Conservation (phyloP, 2,888 invertebrate species). For the Heliothis peltigera region DNA sequence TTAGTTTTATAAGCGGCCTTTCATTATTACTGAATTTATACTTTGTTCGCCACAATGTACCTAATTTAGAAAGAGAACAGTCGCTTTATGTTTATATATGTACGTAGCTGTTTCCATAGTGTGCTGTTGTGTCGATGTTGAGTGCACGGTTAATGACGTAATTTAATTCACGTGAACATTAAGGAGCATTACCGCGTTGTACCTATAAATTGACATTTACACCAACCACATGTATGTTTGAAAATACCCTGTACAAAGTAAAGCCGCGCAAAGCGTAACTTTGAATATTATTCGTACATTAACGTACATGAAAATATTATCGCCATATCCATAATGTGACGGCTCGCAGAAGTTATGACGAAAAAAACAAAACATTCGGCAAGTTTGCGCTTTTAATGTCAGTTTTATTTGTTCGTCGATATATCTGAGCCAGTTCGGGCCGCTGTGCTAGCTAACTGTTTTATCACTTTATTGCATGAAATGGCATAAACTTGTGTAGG, state of each 20-base stretch:
- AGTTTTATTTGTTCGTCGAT: constrained; percentile 87
- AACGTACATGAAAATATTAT: constrained; percentile 66
- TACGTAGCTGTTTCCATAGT: constrained; percentile 11
- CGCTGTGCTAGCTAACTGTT: constrained; percentile 86
- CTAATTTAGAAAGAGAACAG: constrained; percentile 29
- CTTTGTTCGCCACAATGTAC: constrained; percentile 43
- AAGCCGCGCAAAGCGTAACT: constrained; percentile 34
- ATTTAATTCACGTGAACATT: constrained; percentile 37
- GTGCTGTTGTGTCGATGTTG: constrained; percentile 16
- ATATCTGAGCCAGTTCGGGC: constrained; percentile 82
- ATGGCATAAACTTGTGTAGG: constrained; percentile 84
- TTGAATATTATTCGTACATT: constrained; percentile 59
- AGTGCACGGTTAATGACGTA: constrained; percentile 35
- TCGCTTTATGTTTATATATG: constrained; percentile 14
- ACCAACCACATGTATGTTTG: constrained; percentile 1
- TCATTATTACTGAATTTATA: constrained; percentile 64
- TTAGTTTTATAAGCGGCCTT: constrained; percentile 66
- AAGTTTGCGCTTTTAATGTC: constrained; percentile 85
- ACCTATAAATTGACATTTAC: constrained; percentile 35
- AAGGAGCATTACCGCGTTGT: constrained; percentile 26
- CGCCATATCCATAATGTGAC: constrained; percentile 66
- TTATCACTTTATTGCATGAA: constrained; percentile 89
- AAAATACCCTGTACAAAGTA: constrained; percentile 13
- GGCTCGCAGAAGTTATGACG: constrained; percentile 71
- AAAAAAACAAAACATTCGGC: constrained; percentile 82